These are phyloP conservation scores for Andrena flavipes DNA, from an alignment of 2,888 invertebrate genomes.

Conservation along the genomic window DNA sequence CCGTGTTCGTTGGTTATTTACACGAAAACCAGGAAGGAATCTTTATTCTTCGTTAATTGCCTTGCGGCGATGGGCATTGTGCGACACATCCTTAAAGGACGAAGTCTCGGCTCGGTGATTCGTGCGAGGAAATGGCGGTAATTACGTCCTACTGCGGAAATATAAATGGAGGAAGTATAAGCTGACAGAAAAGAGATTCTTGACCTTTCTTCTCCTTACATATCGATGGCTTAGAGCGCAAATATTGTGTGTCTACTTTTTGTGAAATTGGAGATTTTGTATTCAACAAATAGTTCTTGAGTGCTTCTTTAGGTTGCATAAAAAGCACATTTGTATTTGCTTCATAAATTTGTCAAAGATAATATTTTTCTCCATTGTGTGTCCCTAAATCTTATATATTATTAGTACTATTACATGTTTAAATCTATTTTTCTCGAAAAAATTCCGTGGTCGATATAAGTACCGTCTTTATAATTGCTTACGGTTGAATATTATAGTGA, in stretches of 20 bases:
- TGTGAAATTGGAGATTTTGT: neutral
- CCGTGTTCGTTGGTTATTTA: neutral
- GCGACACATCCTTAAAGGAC: slow-evolving; percentile 14
- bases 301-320: no score
- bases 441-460: no score
- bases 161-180: neutral
- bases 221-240: neutral
- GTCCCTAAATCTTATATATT: no score
- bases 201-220: neutral
- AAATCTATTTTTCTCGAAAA: no score
- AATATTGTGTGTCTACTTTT: neutral
- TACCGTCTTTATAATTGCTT: no score
- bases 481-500: no score
- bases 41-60: slow-evolving; percentile 41
- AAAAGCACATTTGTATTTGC: no score
- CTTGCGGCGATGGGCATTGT: neutral
- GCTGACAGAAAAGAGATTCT: neutral
- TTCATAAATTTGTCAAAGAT: no score
- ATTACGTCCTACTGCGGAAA: slow-evolving; percentile 23
- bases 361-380: no score
- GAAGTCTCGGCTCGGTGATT: slow-evolving; percentile 7
- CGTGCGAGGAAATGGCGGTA: neutral
- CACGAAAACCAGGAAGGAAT: slow-evolving; percentile 21
- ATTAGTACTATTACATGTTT: no score
- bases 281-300: no score